These are phyloP conservation scores for Spisula solida DNA, from an alignment of 2,888 invertebrate genomes.

Conservation along the genomic window DNA sequence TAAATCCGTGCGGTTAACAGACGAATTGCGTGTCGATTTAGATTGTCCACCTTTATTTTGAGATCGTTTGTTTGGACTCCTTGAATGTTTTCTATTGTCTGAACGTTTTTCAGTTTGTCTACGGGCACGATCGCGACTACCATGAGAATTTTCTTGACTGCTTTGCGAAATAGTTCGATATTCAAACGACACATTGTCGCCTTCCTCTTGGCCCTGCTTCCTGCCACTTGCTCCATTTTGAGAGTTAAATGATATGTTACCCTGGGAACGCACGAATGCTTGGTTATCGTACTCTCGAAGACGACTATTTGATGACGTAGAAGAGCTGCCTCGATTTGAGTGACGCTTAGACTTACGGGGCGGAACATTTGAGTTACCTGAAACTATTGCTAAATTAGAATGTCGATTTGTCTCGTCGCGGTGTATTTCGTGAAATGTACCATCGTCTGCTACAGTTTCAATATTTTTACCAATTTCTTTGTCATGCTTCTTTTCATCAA, in stretches of 20 bases:
- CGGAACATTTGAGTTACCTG: not conserved
- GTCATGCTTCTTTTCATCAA: constrained; percentile 21
- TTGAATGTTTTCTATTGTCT: constrained; percentile 42
- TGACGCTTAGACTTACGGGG: constrained; percentile 12
- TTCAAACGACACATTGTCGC: constrained; percentile 38
- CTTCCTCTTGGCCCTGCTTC: constrained; percentile 35
- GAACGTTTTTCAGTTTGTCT: constrained; percentile 18
- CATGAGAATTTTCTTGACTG: constrained; percentile 36
- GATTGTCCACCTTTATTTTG: constrained; percentile 10
- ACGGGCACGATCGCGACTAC: not conserved
- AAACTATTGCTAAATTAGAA: constrained; percentile 6
- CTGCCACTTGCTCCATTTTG: constrained; percentile 23
- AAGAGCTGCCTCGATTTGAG: constrained; percentile 50
- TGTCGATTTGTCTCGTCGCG: not conserved
- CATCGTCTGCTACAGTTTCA: constrained; percentile 26
- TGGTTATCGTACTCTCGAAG: constrained; percentile 60
- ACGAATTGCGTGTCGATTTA: constrained; percentile 12
- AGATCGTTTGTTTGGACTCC: constrained; percentile 29
- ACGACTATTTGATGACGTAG: constrained; percentile 52
- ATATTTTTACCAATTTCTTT: constrained; percentile 11
- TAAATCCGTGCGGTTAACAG: not conserved
- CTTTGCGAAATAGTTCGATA: constrained; percentile 36
- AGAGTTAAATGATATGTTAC: constrained; percentile 58
- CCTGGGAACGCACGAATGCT: constrained; percentile 66
- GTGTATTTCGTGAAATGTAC: constrained; percentile 34